A percentile compares a stretch with the other conserved stretches of the same genome.
Conservation (phyloP, 2,888 invertebrate genomes). For the Troides oblongomaculatus region DNA sequence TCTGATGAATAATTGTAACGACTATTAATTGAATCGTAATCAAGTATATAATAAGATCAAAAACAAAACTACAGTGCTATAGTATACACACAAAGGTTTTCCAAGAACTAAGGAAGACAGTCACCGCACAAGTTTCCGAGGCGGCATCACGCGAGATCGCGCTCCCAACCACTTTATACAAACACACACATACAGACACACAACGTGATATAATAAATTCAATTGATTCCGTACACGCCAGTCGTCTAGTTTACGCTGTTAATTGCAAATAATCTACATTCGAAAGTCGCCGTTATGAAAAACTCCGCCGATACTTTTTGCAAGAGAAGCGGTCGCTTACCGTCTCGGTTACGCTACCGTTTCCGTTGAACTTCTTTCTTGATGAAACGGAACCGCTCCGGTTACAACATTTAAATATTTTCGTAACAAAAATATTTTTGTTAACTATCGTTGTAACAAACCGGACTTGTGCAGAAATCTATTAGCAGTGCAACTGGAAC, state of each 20-base stretch:
- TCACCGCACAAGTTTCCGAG: constrained; percentile 11
- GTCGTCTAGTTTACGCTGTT: constrained; percentile 41
- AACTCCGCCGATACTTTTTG: constrained; percentile 30
- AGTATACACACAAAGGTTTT: neutral
- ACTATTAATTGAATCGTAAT: no score
- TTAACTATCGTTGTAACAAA: neutral
- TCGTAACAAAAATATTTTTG: neutral
- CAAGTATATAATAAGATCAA: no score
- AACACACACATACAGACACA: neutral
- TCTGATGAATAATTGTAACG: no score
- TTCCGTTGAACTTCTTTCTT: neutral
- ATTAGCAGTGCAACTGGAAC: no score
- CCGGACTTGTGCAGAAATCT: no score
- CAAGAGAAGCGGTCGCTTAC: neutral
- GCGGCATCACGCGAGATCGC: constrained; percentile 34
- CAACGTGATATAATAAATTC: constrained; percentile 33
- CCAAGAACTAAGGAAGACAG: constrained; percentile 9
- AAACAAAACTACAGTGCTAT: no score
- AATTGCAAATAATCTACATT: constrained; percentile 36
- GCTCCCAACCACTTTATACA: neutral
- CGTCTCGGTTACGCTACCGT: neutral
- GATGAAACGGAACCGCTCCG: neutral
- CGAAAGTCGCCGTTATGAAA: constrained; percentile 36
- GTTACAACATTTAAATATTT: neutral
- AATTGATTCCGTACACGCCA: constrained; percentile 49